These are phyloP conservation scores for Peromyscus leucopus DNA, from an alignment of 2,113 vertebrate species.

Conservation along the genomic window DNA sequence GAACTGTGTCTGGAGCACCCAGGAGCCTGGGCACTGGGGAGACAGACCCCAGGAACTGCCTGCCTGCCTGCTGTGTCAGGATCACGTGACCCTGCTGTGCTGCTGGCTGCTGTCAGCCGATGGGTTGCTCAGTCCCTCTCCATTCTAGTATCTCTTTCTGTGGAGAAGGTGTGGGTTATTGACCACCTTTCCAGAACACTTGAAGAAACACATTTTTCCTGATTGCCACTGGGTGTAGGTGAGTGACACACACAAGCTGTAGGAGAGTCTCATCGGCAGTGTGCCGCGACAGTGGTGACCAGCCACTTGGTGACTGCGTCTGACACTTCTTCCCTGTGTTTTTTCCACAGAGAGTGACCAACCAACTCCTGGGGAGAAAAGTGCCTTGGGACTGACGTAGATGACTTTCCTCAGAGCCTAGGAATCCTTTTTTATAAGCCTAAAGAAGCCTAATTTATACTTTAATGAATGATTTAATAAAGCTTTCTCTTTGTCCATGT, in stretches of 20 bases:
- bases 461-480: conserved; percentile 12
- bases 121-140: background rate
- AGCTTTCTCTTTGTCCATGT: background rate
- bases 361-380: conserved; percentile 87
- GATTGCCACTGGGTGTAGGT: background rate
- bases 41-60: fast-evolving
- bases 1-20: background rate
- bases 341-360: conserved; percentile 88
- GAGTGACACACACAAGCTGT: background rate
- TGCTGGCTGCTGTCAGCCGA: background rate
- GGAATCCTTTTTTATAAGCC: background rate
- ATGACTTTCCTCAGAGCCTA: conserved; percentile 21
- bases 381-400: conserved; percentile 86
- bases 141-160: background rate
- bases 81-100: background rate
- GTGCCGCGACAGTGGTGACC: background rate
- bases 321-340: background rate
- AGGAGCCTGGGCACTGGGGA: fast-evolving
- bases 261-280: background rate
- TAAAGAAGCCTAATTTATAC: background rate
- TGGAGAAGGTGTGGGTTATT: background rate
- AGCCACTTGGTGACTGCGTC: background rate
- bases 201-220: background rate
- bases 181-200: conserved; percentile 30
- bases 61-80: background rate